Base-by-base conservation (phyloP, 1,140 invertebrate species). In the Aphis craccivora region DNA sequence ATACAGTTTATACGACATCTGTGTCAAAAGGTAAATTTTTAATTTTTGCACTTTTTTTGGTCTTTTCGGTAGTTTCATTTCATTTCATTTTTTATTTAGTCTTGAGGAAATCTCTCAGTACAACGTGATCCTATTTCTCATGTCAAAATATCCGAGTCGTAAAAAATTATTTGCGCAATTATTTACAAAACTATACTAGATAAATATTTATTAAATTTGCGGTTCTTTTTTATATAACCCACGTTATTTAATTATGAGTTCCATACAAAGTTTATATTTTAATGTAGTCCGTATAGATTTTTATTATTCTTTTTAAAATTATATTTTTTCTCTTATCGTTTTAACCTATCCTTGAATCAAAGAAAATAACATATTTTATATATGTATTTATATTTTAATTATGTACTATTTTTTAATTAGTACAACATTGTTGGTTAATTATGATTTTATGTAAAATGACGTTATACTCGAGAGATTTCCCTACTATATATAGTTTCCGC, bases 401-500 rank as follows among this genome's bases (percentile, higher is more conserved):
- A 35, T 55, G 51, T 89, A 89, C 88, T 55, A 89, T 89, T 89
- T 89, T 89, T 89, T 89, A 89, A 89, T 89, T 89, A 89, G 11
- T 45, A 7, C 35, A 37, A 53, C 48, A n/a, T 55, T 55, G 35
- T 53, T 25, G 7, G 22, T 55, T 89, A 89, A 89, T 89, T 89
- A 89, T 37, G 51, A 89, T 89, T 89, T 40, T 51, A 89, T 89
- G 51, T 89, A 55, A 89, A 89, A 55, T 89, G 22, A 43, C 55
- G 55, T 90, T 90, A 90, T 90, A 90, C 89, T 67, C 55, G 89
- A 90, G 89, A 90, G 89, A 43, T 67, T 90, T 90, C 51, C 40
- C 37, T 55, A 45, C 53, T 43, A 11, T 88, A 88, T 88, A 88
- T 89, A 67, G 89, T 90, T 67, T 90, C 88, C 88, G 88, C 88